phyloP scores from a whole-genome alignment of 1,140 invertebrate species.

The Galleria mellonella region DNA sequence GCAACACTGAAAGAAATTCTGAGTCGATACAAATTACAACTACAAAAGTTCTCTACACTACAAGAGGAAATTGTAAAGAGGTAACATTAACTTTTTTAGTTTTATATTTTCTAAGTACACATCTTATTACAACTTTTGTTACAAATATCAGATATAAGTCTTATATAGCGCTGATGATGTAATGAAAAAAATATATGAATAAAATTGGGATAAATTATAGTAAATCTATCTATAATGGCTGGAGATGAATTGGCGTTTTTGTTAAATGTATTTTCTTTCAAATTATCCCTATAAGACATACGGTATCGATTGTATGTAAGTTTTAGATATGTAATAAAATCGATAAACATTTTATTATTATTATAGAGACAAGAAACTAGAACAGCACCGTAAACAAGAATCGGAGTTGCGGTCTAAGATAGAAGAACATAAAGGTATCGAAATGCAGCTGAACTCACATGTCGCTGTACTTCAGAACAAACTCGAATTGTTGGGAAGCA shows the following conservation, averaged over 20 bases:
- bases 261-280: too few species aligned
- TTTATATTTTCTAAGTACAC: too few species aligned
- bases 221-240: too few species aligned
- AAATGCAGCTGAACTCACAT: constrained; percentile 49
- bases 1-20: constrained; percentile 56
- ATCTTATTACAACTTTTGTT: too few species aligned
- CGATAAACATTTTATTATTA: neutral
- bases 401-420: constrained; percentile 44
- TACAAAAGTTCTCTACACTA: constrained; percentile 40
- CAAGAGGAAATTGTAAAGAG: constrained; percentile 59
- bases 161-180: too few species aligned
- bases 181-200: too few species aligned
- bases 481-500: constrained; percentile 41
- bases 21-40: constrained; percentile 49
- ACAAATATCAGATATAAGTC: too few species aligned
- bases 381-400: constrained; percentile 53
- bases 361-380: constrained; percentile 49
- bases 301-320: too few species aligned
- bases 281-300: too few species aligned
- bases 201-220: too few species aligned
- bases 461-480: constrained; percentile 53
- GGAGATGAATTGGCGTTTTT: too few species aligned
- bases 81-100: constrained; percentile 23
- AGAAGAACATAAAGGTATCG: constrained; percentile 55
- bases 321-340: too few species aligned